Percentiles rank a stretch among this genome's conserved stretches.
These are phyloP conservation scores for Oligia latruncula DNA, from an alignment of 2,888 invertebrate species.

Conservation along the genomic window DNA sequence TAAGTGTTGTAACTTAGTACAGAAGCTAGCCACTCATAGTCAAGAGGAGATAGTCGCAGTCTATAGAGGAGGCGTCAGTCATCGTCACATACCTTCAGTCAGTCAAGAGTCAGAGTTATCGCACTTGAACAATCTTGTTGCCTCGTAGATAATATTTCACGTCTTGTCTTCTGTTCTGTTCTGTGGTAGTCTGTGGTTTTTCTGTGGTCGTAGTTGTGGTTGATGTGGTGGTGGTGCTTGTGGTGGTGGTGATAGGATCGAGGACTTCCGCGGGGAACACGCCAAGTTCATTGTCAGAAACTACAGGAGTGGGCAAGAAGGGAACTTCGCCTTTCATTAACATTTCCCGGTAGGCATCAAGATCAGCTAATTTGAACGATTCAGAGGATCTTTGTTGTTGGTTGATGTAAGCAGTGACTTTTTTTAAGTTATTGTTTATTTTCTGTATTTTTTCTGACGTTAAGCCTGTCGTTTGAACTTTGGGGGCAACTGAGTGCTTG, in stretches of 20 bases:
- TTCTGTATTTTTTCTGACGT: conserved; percentile 85
- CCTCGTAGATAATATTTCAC: conserved; percentile 86
- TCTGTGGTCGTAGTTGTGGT: conserved; percentile 73
- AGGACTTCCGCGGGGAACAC: conserved; percentile 85
- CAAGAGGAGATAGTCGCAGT: conserved; percentile 46
- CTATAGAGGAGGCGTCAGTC: conserved; percentile 66
- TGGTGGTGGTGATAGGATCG: conserved; percentile 72
- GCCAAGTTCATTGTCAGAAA: conserved; percentile 85
- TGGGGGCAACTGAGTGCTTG: conserved; percentile 75
- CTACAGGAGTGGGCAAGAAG: conserved; percentile 82
- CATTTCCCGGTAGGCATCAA: conserved; percentile 77
- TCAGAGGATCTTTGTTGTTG: conserved; percentile 83
- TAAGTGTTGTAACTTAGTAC: conserved; percentile 53
- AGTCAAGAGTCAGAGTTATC: conserved; percentile 82
- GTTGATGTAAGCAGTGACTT: conserved; percentile 79
- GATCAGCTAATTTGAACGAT: conserved; percentile 74
- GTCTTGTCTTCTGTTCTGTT: conserved; percentile 83
- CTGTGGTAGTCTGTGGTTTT: conserved; percentile 73
- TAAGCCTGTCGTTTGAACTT: conserved; percentile 72
- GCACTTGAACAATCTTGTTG: conserved; percentile 88
- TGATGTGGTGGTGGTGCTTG: conserved; percentile 71
- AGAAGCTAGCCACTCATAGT: conserved; percentile 43
- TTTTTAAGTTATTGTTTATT: conserved; percentile 82
- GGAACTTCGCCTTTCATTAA: conserved; percentile 77
- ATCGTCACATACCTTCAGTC: conserved; percentile 77